Evolutionary conservation across 2,888 invertebrate genomes (phyloP), one percentile per base, ranked within the genome.

Genomic region (Masnerella sp.): DNA sequence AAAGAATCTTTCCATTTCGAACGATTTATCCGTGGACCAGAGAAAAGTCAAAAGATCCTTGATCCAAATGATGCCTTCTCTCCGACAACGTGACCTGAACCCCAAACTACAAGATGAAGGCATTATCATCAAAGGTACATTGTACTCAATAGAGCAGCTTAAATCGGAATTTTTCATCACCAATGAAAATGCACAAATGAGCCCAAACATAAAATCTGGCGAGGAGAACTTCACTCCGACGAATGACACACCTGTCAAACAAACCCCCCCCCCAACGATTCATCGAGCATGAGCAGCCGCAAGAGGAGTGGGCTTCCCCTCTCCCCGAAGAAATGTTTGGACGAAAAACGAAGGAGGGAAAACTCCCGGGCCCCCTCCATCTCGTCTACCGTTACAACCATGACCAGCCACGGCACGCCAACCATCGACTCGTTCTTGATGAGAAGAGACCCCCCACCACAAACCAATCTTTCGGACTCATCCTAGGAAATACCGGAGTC

Each of bases 91-190:
- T 1, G 7, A 30, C n/a, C 15, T 47, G 5, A 15, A 47, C n/a
- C 47, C 30, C 1, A 47, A 47, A 17, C 5, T 47, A 1, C 47
- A 17, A 17, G 47, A 47, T n/a, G 17, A 28, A n/a, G 47, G 47
- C 8, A 30, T 47, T n/a, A n/a, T 47, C 47, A 47, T 47, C 2
- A 14, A 47, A n/a, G 47, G 47, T 17, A 5, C n/a, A 1, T 14
- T 45, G 25, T 1, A 22, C 30, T 22, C 30, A 28, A 40, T 30
- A 11, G 9, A 5, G 20, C 42, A 43, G 11, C 9, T 34, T 8
- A 12, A 34, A 5, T n/a, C 25, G 7, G 25, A 25, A 7, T 25
- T 25, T 25, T 25, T 25, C n/a, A n/a, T n/a, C n/a, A n/a, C n/a
- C n/a, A n/a, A n/a, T n/a, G n/a, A n/a, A n/a, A n/a, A n/a, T n/a